A percentile compares a stretch with the other conserved stretches of the same genome.
These are phyloP conservation scores for Dasyprocta punctata DNA, from an alignment of 2,113 vertebrate genomes.

Conservation along the genomic window DNA sequence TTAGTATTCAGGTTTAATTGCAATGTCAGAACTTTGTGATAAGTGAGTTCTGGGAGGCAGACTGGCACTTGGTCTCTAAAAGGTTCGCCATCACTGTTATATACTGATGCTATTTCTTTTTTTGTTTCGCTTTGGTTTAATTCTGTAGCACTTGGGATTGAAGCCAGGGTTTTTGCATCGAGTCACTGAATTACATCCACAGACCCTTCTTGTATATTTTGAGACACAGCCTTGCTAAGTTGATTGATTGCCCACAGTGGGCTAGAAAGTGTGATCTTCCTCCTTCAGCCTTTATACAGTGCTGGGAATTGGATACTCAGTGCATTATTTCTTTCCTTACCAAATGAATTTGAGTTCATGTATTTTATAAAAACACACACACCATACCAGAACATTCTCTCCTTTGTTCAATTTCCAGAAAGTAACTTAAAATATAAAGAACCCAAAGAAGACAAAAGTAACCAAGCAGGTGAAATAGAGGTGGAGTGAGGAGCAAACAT, in stretches of 20 bases:
- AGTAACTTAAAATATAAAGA: background rate
- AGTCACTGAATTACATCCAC: background rate
- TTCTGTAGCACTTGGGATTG: background rate
- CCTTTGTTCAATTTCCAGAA: conserved; percentile 43
- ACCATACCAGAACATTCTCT: background rate
- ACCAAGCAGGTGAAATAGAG: background rate
- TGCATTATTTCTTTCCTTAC: background rate
- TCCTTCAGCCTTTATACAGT: background rate
- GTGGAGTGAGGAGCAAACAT: background rate
- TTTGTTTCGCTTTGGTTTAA: background rate
- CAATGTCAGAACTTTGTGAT: background rate
- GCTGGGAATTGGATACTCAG: background rate
- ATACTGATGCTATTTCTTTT: background rate
- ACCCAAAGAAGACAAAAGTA: background rate
- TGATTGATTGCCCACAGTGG: background rate
- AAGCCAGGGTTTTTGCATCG: background rate
- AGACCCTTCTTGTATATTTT: background rate
- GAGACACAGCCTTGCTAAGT: too few species aligned
- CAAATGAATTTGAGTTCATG: background rate
- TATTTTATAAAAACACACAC: background rate
- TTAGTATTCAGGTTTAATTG: background rate
- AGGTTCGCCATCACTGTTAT: background rate
- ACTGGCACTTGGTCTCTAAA: background rate
- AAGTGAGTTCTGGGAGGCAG: background rate
- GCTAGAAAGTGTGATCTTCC: background rate